Evolutionary conservation across 2,888 invertebrate species (phyloP), one percentile per base, ranked within the genome.

Genomic region (Orgyia antiqua): DNA sequence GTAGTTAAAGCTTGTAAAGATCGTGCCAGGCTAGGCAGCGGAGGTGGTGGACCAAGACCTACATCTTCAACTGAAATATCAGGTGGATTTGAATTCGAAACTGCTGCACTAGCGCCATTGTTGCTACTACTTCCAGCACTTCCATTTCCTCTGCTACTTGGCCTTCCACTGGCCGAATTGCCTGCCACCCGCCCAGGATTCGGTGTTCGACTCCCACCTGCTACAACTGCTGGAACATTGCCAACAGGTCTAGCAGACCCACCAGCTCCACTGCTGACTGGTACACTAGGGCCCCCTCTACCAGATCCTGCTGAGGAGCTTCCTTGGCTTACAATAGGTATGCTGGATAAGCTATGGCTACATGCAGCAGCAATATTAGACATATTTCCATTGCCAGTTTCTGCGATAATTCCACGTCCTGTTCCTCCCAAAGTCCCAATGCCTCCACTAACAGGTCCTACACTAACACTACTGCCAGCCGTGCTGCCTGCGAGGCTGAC

Each of bases 1-100:
- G 87, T 88, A 2, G 88, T 87, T 7, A 93, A 71, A 15, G 89
- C 87, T 33, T 89, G 88, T 28, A 93, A 70, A 9, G 91, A 88
- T 37, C 90, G 87, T 0, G 89, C 88, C 8, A 93, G 63, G 51
- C 84, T 88, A 10, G 89, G 89, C 0, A 87, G 80, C 27, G 79
- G 79, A 1, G 87, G 84, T 1, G 87, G 72, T 3, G 83, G 68
- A 0, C 61, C 74, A 2, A 65, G 56, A 0, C 69, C 75, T 1
- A 58, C 57, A 6, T 62, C 60, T 7, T 64, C 65, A 1, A 27
- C 34, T 2, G 44, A 12, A 10, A 4, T 15, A 19, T 36, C 36
- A 10, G 31, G 19, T 1, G 21, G 31, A 11, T 21, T 10, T 24
- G 15, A 4, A 15, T 15, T 15, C 4, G 6, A 4, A 10, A 10